Evolutionary conservation across 2,797 vertebrate species (phyloP), one percentile per base, ranked within the genome.

Genomic region (Schizopygopsis malacanthus): DNA sequence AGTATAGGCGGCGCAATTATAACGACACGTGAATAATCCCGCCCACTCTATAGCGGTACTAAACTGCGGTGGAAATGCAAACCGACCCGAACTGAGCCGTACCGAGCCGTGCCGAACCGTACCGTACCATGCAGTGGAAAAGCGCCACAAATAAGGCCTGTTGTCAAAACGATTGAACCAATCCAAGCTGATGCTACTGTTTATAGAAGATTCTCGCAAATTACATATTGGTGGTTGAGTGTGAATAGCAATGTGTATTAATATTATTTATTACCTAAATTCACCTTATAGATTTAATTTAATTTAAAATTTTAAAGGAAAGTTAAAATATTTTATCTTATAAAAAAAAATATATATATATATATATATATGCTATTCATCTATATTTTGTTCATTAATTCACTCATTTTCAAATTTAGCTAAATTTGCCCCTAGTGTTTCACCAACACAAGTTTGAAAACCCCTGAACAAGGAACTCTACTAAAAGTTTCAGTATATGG

Each of bases 171-270:
- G 45, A 52, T 11, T 73, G 28, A 76, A 20, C 20, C 20, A 37
- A 52, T 54, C 50, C 1, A 0, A 75, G 72, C 47, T 56, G 73
- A 54, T 54, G 20, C 73, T 54, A 47, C 50, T 37, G 50, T 52
- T 22, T 54, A 33, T 65, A 22, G 11, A 33, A 7, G 3, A 37
- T 77, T 77, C 33, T 77, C 33, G 20, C 6, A n/a, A 39, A 56
- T 77, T 28, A 39, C 73, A 76, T 54, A 22, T 77, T 77, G 18
- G 11, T 37, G 47, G 50, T 22, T 11, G 52, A 56, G 28, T 56
- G 50, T 54, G 50, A 77, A 56, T 77, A 22, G 50, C 47, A 39
- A 76, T 75, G 71, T 50, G 45, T 20, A 50, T 50, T 47, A 72
- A 76, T 28, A 28, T 28, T 28, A 28, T 28, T 28, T 28, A 28